phyloP scores from a whole-genome alignment of 2,888 invertebrate genomes.

The Hermaeophaga mercurialis region DNA sequence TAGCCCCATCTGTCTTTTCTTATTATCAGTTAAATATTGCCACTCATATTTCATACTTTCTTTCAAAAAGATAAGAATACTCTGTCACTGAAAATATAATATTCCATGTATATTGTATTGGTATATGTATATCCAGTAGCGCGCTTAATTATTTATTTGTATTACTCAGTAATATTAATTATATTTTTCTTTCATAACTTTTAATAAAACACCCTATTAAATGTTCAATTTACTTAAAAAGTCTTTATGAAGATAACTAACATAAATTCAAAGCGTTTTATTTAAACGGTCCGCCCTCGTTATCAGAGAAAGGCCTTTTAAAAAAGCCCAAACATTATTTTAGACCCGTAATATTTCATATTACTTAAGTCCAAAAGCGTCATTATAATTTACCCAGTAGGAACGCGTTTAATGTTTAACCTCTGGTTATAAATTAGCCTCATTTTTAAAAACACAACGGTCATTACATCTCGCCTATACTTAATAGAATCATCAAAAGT shows the following conservation, averaged over 20 bases:
- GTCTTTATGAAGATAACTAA: background rate
- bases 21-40: background rate
- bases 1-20: constrained; percentile 1
- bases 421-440: constrained; percentile 6
- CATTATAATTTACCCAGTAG: constrained; percentile 7
- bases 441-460: constrained; percentile 10
- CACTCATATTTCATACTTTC: background rate
- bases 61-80: too few relatives aligned
- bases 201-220: too few relatives aligned
- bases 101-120: too few relatives aligned
- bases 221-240: too few relatives aligned
- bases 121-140: too few relatives aligned
- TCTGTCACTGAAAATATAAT: too few relatives aligned
- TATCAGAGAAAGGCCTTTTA: background rate
- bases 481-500: constrained; percentile 32
- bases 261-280: constrained; percentile 1
- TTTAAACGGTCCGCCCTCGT: constrained; percentile 1
- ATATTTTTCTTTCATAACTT: too few relatives aligned
- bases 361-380: constrained; percentile 5
- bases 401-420: constrained; percentile 6
- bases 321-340: constrained; percentile 1
- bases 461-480: constrained; percentile 15
- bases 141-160: too few relatives aligned
- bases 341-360: background rate
- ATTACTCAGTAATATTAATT: too few relatives aligned